Evolutionary conservation across 2,113 vertebrate species (phyloP), one percentile per base, ranked within the genome.

Genomic region (Leptobrachium ailaonicum): DNA sequence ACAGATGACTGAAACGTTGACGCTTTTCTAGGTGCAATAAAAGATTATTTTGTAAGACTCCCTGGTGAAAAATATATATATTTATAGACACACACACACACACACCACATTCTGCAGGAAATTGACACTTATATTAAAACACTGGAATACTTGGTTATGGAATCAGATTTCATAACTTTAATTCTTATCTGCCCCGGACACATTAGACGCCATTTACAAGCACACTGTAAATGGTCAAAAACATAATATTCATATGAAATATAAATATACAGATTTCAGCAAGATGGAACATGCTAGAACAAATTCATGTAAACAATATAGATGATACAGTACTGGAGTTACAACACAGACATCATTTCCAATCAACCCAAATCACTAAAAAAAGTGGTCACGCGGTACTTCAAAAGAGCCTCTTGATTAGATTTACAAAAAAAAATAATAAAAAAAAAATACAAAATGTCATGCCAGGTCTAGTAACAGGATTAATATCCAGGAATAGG

Each of bases 261-360:
- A 64, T 5, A 64, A 64, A 64, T 64, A 40, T 20, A 64, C n/a
- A 64, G 62, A 64, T 50, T 50, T 50, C 47, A 50, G 47, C 47
- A 50, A 40, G 62, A 64, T 4, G 91, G 91, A 85, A 87, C 90
- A 89, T 3, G 82, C 84, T 89, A 80, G 72, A 90, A 87, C 88
- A 87, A 0, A 2, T 84, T 84, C 85, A 75, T 90, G 91, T 94
- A 92, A 92, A 94, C 91, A 91, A 91, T 86, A 88, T 87, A 86
- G 67, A 32, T 81, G 80, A 83, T 85, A 90, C 89, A 88, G 88
- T 89, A 87, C 89, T 80, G 66, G 70, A 83, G 85, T 89, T 87
- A 91, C 8, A 90, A 90, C 87, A 88, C 87, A 88, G 63, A 73
- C 88, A 85, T 82, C 80, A 85, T 40, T 80, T 80, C 71, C 72